Evolutionary conservation across 2,113 vertebrate species (phyloP).

Genomic region (Chrysochloris asiatica): DNA sequence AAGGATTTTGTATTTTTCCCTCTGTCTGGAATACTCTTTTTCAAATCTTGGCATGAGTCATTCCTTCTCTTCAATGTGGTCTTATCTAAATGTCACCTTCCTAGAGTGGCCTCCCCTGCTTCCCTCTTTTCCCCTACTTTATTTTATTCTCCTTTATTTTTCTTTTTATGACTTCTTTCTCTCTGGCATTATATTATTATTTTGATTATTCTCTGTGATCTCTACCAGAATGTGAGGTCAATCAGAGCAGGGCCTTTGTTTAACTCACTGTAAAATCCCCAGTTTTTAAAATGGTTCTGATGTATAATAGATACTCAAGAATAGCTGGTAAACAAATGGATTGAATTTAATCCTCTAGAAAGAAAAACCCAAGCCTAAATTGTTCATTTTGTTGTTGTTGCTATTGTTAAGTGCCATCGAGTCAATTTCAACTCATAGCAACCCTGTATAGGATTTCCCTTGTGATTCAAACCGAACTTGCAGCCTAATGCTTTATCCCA

Average conservation of each 20-base stretch:
- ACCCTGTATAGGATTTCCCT: too few relatives aligned
- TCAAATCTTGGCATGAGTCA: background rate
- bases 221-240: background rate
- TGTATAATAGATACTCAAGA: background rate
- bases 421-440: too few relatives aligned
- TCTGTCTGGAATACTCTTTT: background rate
- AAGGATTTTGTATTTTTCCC: background rate
- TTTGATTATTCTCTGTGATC: background rate
- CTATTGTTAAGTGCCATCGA: too few relatives aligned
- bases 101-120: background rate
- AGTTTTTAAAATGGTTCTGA: background rate
- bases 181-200: background rate
- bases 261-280: background rate
- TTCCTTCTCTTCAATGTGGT: background rate
- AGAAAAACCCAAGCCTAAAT: too few relatives aligned
- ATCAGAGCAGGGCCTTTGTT: background rate
- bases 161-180: background rate
- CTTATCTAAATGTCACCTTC: background rate
- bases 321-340: background rate
- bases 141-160: background rate
- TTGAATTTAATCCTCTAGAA: background rate
- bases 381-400: too few relatives aligned
- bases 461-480: too few relatives aligned
- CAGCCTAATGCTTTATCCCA: too few relatives aligned
- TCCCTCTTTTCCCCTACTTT: background rate